Base-by-base conservation (phyloP, 92 coral and sea anemone species). In the Phenganax stokvisi region DNA sequence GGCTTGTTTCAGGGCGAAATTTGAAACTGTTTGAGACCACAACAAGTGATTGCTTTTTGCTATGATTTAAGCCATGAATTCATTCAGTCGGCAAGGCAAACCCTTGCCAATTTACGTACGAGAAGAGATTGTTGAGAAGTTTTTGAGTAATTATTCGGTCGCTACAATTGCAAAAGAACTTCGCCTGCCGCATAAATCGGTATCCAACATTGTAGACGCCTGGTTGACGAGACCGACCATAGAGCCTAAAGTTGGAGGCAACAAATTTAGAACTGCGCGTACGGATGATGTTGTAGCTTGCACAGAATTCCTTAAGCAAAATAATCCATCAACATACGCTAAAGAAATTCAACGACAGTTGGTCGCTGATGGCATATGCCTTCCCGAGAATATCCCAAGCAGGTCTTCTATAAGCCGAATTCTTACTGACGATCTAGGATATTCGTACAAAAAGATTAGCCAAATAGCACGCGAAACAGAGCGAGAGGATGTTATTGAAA, bases 201-300 rank as follows among this genome's bases (percentile, higher is more conserved):
- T 13, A 59, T 59, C 16, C 29, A 86, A 86, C 83, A 67, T 81
- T 55, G 67, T 86, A 28, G 86, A 82, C 77, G 80, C 47, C 15
- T 85, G 74, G 53, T 15, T 85, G 30, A 51, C 63, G 10, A 72
- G 75, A 57, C 75, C 75, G 17, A 81, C 28, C 65, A 64, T 81
- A 51, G 68, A 84, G 60, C 86, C 85, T 20, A 76, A 77, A 74
- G 68, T 73, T 86, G 89, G 89, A 25, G 85, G 89, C 51, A 86
- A 82, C 78, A 81, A 61, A 76, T 74, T 65, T 25, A 76, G 80
- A 53, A 86, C 86, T 58, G 84, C 89, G 8, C 56, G 86, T 57
- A 86, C 84, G 17, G 86, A 82, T 69, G 86, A 82, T 81, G 89
- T 82, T 52, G 56, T 82, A 77, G 77, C 83, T 51, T 76, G 56